These are phyloP conservation scores for Dolichoris vasculosae DNA, from an alignment of 1,140 invertebrate genomes.

Conservation along the genomic window DNA sequence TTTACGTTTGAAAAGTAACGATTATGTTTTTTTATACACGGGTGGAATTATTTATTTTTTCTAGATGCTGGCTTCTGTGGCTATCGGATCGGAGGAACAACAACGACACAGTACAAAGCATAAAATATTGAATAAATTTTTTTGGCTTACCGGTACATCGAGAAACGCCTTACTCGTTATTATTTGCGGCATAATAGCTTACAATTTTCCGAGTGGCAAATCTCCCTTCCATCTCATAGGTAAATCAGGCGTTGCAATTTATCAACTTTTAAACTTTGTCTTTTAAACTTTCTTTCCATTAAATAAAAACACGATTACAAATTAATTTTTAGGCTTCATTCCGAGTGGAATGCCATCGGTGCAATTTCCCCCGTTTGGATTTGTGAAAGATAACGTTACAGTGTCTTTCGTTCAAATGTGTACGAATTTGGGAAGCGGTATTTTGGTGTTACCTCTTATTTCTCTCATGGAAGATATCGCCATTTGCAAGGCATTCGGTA, in stretches of 20 bases:
- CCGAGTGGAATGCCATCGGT: conserved; percentile 82
- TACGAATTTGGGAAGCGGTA: conserved; percentile 82
- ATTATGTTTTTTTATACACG: too few species aligned
- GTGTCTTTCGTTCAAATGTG: conserved; percentile 82
- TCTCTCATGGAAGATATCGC: conserved; percentile 88
- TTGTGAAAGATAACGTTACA: conserved; percentile 74
- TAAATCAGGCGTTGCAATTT: conserved; percentile 58
- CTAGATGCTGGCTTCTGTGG: conserved; percentile 77
- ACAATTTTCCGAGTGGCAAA: conserved; percentile 57
- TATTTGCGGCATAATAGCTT: conserved; percentile 79
- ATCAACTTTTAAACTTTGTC: background rate
- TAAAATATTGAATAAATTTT: conserved; percentile 70
- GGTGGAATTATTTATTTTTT: conserved; percentile 53
- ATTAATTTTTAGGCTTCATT: conserved; percentile 20
- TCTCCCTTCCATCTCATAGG: conserved; percentile 73
- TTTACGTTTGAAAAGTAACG: too few species aligned
- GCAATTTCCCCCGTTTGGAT: conserved; percentile 79
- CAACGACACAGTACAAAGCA: conserved; percentile 72
- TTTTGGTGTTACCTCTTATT: conserved; percentile 87
- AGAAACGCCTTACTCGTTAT: conserved; percentile 87
- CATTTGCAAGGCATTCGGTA: conserved; percentile 88
- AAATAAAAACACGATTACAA: background rate
- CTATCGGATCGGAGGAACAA: conserved; percentile 75
- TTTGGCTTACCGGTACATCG: conserved; percentile 80
- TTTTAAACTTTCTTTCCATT: too few species aligned